Conservation (phyloP, 2,888 invertebrate species). For the Heteromurus nitidus region DNA sequence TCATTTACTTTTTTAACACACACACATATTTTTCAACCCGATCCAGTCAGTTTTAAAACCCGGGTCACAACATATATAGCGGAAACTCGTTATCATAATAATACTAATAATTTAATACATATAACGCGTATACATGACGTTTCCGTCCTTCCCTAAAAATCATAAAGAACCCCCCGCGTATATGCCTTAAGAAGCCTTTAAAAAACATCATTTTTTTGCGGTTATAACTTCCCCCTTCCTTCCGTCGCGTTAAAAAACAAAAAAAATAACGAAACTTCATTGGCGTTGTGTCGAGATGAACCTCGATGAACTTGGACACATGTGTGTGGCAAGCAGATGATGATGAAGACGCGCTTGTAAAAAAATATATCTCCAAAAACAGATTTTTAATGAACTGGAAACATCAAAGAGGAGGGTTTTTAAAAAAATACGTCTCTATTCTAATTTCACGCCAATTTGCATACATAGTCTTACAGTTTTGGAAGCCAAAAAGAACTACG, state of each 20-base stretch:
- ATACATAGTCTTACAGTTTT: neutral
- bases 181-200: neutral
- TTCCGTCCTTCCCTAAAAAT: neutral
- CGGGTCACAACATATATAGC: too few relatives aligned
- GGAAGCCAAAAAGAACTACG: neutral
- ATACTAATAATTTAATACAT: too few relatives aligned
- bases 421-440: neutral
- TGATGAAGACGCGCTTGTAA: neutral
- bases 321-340: conserved; percentile 24
- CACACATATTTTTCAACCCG: too few relatives aligned
- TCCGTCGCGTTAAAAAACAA: too few relatives aligned
- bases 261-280: too few relatives aligned
- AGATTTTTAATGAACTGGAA: conserved; percentile 51
- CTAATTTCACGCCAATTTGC: conserved; percentile 63
- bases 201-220: conserved; percentile 7
- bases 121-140: too few relatives aligned
- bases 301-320: conserved; percentile 61
- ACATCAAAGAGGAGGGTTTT: conserved; percentile 37
- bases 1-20: too few relatives aligned
- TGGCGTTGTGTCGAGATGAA: conserved; percentile 49
- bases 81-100: too few relatives aligned
- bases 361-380: conserved; percentile 9
- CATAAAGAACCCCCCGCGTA: conserved; percentile 10
- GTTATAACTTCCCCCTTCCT: neutral
- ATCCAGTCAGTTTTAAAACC: too few relatives aligned